These are phyloP conservation scores for Limnodromus scolopaceus DNA, from an alignment of 2,797 vertebrate species.

Conservation along the genomic window DNA sequence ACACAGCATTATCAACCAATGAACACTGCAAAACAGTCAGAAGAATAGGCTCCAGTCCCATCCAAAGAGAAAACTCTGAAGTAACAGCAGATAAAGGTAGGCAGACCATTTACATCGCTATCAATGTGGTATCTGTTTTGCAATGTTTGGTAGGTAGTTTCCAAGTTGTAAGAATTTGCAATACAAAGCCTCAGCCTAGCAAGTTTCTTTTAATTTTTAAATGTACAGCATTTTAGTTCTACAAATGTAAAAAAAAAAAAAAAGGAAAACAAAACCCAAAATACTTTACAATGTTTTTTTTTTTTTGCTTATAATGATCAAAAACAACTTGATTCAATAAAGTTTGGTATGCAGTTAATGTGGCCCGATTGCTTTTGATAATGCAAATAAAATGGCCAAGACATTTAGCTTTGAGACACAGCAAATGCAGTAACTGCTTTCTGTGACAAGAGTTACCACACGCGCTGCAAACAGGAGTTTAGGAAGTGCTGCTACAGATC, in stretches of 20 bases:
- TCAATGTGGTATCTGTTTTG: not conserved
- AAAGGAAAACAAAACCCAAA: not conserved
- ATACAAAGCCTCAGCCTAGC: constrained; percentile 70
- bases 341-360: constrained; percentile 29
- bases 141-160: not conserved
- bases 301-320: constrained; percentile 19
- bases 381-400: constrained; percentile 4
- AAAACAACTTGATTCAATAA: constrained; percentile 42
- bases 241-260: constrained; percentile 64
- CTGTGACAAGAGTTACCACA: not conserved
- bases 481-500: constrained; percentile 1
- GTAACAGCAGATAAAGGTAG: not conserved
- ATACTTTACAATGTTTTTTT: constrained; percentile 43
- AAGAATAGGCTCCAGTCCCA: not conserved
- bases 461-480: not conserved
- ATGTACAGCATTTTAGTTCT: constrained; percentile 72
- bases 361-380: not conserved
- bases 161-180: constrained; percentile 57
- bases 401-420: not conserved
- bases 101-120: not conserved
- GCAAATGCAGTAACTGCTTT: not conserved
- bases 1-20: not conserved
- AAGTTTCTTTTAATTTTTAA: constrained; percentile 72
- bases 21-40: not conserved
- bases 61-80: not conserved